Evolutionary conservation across 2,888 invertebrate species (phyloP), one percentile per base, ranked within the genome.

Genomic region (Alsophila aescularia): DNA sequence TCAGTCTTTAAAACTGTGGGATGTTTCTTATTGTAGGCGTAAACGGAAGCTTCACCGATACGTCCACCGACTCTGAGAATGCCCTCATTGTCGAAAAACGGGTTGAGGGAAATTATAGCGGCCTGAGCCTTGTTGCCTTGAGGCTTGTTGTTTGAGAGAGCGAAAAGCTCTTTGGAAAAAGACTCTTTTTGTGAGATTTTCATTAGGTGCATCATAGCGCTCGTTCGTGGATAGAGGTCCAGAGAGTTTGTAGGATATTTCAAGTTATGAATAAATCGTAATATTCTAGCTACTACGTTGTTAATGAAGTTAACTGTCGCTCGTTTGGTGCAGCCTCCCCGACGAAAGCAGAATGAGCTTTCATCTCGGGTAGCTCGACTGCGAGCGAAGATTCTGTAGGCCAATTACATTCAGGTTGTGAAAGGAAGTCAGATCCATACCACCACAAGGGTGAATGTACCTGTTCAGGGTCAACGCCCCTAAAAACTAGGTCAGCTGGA

Each of bases 401-500:
- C 43, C 43, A 43, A 10, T 32, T 15, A 16, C 4, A 10, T n/a
- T 44, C 24, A 7, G 6, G 21, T 14, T 16, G 40, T 0, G 31
- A 18, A 7, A 45, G 9, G 3, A 32, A 32, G 10, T 44, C 18
- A 4, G 43, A 15, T 2, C 32, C 31, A 16, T 13, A 2, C 34
- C 31, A 34, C 32, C 32, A 44, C 10, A 32, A n/a, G 5, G 29
- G 29, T 8, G 29, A 29, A 29, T 29, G 29, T 29, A 29, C 29
- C 9, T 29, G 29, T 9, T 29, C 29, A 9, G 29, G 29, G 10
- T 29, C 9, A 2, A 29, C n/a, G n/a, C n/a, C 58, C 14, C 58
- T 9, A 0, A 49, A 42, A 2, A 42, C 24, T 0, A 53, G 18
- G 24, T 60, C 14, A 2, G 57, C 58, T 13, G 47, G 18, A 21